These are phyloP conservation scores for Machimus atricapillus DNA, from an alignment of 2,888 invertebrate species.

Conservation along the genomic window DNA sequence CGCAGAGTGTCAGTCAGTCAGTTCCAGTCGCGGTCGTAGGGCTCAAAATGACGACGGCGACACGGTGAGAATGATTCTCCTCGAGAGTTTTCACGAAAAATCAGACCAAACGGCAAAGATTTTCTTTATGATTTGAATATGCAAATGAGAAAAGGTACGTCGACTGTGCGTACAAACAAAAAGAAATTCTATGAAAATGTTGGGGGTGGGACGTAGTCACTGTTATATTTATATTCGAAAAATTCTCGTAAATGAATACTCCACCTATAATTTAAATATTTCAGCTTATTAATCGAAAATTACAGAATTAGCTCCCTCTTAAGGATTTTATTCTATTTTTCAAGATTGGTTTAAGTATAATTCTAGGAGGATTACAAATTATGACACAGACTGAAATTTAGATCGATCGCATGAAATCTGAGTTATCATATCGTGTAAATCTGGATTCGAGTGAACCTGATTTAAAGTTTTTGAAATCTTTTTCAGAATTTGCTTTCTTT, in stretches of 20 bases:
- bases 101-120: neutral
- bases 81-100: conserved; percentile 2
- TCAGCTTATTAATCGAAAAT: neutral
- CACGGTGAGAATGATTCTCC: neutral
- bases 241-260: neutral
- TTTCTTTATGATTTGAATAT: conserved; percentile 23
- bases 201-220: neutral
- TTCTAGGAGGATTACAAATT: too few relatives aligned
- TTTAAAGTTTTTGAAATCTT: too few relatives aligned
- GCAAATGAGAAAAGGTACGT: neutral
- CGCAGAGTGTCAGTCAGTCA: neutral
- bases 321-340: too few relatives aligned
- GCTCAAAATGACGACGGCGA: neutral
- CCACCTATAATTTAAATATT: neutral
- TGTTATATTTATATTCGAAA: neutral
- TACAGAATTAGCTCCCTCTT: too few relatives aligned
- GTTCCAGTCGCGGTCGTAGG: neutral
- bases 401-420: too few relatives aligned
- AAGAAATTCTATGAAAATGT: neutral
- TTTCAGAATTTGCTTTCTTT: too few relatives aligned
- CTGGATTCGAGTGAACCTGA: too few relatives aligned
- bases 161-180: neutral
- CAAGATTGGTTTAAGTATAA: too few relatives aligned
- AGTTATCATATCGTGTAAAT: too few relatives aligned
- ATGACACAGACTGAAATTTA: too few relatives aligned